Percentiles rank a stretch among this genome's conserved stretches.
Evolutionary conservation across 2,797 vertebrate species (phyloP).

Genomic region (Leptoclinus maculatus): DNA sequence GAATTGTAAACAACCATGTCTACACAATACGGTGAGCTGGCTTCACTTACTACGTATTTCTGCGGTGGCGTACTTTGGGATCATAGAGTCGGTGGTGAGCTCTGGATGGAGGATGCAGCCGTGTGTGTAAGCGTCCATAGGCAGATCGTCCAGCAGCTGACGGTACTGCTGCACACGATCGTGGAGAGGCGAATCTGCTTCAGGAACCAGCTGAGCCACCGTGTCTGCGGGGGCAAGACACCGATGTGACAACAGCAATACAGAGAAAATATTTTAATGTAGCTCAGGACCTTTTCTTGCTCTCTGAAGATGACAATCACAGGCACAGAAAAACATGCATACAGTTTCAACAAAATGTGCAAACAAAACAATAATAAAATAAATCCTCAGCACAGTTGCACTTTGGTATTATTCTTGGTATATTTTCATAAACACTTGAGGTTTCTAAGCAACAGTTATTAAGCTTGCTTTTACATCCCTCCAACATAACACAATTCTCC

Average conservation of each 20-base stretch:
- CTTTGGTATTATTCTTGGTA: background rate
- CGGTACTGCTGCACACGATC: conserved; percentile 94
- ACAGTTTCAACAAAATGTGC: background rate
- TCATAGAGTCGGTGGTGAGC: conserved; percentile 99
- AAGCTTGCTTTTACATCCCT: conserved; percentile 2
- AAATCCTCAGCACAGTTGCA: background rate
- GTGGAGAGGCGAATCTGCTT: conserved; percentile 88
- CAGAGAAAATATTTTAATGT: background rate
- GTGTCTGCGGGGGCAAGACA: conserved; percentile 82
- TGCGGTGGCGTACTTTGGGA: conserved; percentile 99
- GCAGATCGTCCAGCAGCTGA: conserved; percentile 93
- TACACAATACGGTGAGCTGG: conserved; percentile 20
- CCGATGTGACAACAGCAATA: background rate
- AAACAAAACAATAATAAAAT: background rate
- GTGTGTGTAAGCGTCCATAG: conserved; percentile 99
- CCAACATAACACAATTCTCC: conserved; percentile 24
- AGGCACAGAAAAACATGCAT: background rate
- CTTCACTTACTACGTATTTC: conserved; percentile 99
- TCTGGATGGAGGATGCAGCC: conserved; percentile 99
- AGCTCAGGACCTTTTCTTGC: background rate
- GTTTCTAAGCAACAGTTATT: conserved; percentile 30
- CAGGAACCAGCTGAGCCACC: conserved; percentile 91
- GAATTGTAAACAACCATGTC: background rate
- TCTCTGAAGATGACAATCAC: background rate
- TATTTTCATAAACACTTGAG: conserved; percentile 9